Percentiles rank a stretch among this genome's conserved stretches.
These are phyloP conservation scores for Blomia tropicalis DNA, from an alignment of 2,888 invertebrate species.

Conservation along the genomic window DNA sequence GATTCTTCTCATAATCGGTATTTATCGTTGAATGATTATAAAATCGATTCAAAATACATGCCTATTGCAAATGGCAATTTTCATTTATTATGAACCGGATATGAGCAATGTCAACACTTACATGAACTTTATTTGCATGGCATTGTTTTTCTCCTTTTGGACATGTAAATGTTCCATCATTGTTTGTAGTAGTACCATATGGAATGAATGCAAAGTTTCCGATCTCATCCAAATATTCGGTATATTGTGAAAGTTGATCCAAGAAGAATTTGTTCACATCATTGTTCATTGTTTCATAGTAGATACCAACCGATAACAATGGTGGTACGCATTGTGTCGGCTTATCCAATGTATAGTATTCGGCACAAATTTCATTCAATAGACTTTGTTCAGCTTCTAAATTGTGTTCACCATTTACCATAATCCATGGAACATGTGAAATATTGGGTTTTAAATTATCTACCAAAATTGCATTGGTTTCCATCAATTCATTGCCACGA, in stretches of 20 bases:
- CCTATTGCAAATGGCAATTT: not conserved
- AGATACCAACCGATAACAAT: not conserved
- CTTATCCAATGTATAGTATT: conserved; percentile 20
- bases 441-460: not conserved
- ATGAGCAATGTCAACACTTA: not conserved
- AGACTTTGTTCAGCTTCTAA: conserved; percentile 8
- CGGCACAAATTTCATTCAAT: conserved; percentile 15
- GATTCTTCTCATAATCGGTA: not conserved
- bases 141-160: conserved; percentile 3
- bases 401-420: conserved; percentile 16
- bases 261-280: not conserved
- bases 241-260: not conserved
- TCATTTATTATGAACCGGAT: not conserved
- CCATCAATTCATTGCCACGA: not conserved
- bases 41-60: conserved; percentile 16
- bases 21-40: not conserved
- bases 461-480: not conserved
- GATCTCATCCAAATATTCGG: conserved; percentile 16
- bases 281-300: conserved; percentile 11
- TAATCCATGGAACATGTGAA: conserved; percentile 17
- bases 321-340: conserved; percentile 9
- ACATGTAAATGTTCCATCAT: not conserved
- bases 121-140: conserved; percentile 19
- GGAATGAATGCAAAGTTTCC: conserved; percentile 10
- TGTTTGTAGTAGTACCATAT: conserved; percentile 3